Base-by-base conservation (phyloP, 2,888 invertebrate genomes). In the Lasioglossum malachurum region DNA sequence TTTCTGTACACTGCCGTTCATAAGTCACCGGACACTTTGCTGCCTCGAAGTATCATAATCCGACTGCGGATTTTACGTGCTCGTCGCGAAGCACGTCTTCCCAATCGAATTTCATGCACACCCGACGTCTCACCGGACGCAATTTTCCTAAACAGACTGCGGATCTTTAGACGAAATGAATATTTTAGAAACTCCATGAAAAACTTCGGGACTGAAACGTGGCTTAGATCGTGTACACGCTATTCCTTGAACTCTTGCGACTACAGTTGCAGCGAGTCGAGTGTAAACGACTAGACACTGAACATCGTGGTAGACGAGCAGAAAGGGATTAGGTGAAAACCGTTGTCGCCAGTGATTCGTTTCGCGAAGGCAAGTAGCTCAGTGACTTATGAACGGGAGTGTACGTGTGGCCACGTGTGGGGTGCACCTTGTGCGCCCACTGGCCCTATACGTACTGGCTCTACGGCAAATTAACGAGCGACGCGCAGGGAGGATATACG, bases 391-490 rank as follows among this genome's bases (percentile, higher is more conserved):
- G 35, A 53, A 69, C 69, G 38, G 69, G 49, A 46, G 73, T 49
- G 80, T 67, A 19, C 74, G 80, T 84, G 74, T 31, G 75, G 80
- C 88, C 82, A 84, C 87, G 87, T 87, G 88, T 87, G 87, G 88
- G 88, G 87, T 90, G 87, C 87, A 84, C 86, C 85, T 90, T 88
- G 86, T 86, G 83, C 86, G 87, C 90, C 81, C 84, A 82, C 85
- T 84, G 73, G 83, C 87, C 87, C 83, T 90, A 78, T 89, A 87
- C 89, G 79, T 86, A 78, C 82, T 76, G 86, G 79, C 87, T 86
- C 79, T 78, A 77, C 82, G 81, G 85, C 88, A 89, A 92, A 92
- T 92, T 92, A 92, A 91, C 89, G 88, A 87, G 87, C 86, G 86
- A 87, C 82, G 90, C 87, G 89, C 83, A 82, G 84, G 49, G 69